Evolutionary conservation across 2,888 invertebrate genomes (phyloP), one percentile per base, ranked within the genome.

Genomic region (Microchrysa polita): DNA sequence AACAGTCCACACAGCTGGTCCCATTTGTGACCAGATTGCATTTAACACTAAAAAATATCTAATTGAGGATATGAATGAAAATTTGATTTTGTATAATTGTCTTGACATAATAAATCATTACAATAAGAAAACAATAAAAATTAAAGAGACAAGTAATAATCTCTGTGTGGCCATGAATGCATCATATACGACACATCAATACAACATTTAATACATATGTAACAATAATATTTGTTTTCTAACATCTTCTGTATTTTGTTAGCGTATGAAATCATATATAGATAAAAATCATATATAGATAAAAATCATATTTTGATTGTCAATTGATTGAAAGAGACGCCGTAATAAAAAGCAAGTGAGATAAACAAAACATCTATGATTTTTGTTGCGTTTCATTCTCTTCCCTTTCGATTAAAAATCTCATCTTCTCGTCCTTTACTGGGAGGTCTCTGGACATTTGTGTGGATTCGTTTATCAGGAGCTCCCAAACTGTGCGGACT

Each of bases 321-420:
- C 69, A 69, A 69, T 69, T 69, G 55, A 55, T 55, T 69, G 69
- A 69, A 69, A 69, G 55, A 69, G 65, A 55, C 69, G 2, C 69
- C 34, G 42, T 55, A 69, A 69, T 69, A 69, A 69, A 69, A 55
- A 44, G n/a, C n/a, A n/a, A 52, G 12, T 34, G 27, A 34, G 27
- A 48, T 48, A 4, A 48, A 12, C 4, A 48, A 12, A 42, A 42
- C 42, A 42, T 9, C n/a, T n/a, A n/a, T n/a, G n/a, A n/a, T n/a
- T n/a, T n/a, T n/a, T n/a, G n/a, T n/a, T n/a, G n/a, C n/a, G n/a
- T n/a, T n/a, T n/a, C n/a, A n/a, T n/a, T n/a, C n/a, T n/a, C n/a
- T n/a, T n/a, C n/a, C n/a, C n/a, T n/a, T n/a, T n/a, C n/a, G n/a
- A n/a, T n/a, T n/a, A n/a, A n/a, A n/a, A n/a, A n/a, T n/a, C n/a